Evolutionary conservation across 2,113 vertebrate genomes (phyloP), one percentile per base, ranked within the genome.

Genomic region (Oryzias celebensis): DNA sequence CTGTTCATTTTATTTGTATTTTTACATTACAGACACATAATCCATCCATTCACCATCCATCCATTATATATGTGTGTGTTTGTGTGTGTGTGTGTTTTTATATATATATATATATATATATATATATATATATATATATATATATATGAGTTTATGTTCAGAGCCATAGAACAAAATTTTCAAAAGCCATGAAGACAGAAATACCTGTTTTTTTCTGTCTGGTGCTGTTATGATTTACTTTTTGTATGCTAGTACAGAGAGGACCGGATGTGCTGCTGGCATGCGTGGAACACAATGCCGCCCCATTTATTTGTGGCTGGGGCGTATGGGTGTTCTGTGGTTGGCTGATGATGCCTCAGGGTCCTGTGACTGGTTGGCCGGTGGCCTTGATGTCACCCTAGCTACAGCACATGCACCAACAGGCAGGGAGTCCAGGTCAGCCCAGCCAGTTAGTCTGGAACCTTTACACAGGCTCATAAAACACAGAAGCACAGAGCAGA

Each of bases 401-500:
- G 57, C 72, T 72, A 50, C 68, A 46, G 75, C 69, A 14, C 83
- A 81, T 16, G 62, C 78, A 85, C 81, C 78, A 45, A 56, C 52
- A 52, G 81, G 65, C 80, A 50, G 78, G 52, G 81, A 83, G 86
- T 75, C 75, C 83, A 64, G 86, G 86, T 87, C 86, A 85, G 82
- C 74, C 73, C 78, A 75, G 78, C 83, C 81, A 87, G 81, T 85
- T 86, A 71, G 84, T 83, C 78, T 88, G 85, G 85, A 89, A 90
- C 86, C 83, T 87, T 85, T 84, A 79, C 87, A 78, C 84, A 66
- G 81, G 73, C 80, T 91, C 80, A 87, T 92, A 91, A 93, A 93
- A 85, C 89, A 91, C 83, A 82, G 81, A 83, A 71, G 89, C 84
- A 73, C 84, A 87, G 88, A 92, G 93, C 91, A 92, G 92, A 91